Conservation (phyloP, 2,113 vertebrate genomes). For the Gymnorhina tibicen region DNA sequence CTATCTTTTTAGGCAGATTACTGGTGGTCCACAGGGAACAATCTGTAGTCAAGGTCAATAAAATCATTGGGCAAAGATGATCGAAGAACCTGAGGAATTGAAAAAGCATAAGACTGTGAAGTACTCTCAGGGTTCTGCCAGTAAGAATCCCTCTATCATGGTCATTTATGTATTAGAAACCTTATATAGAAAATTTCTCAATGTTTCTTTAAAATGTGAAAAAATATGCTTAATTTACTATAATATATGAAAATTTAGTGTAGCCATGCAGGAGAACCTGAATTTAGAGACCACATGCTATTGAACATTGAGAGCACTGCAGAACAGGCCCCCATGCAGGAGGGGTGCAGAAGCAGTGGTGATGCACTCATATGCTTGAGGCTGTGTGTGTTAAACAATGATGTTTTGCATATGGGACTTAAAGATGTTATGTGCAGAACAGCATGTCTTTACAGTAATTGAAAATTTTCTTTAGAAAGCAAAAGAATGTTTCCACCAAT, state of each 20-base stretch:
- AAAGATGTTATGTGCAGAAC: not conserved
- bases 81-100: not conserved
- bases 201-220: not conserved
- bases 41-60: not conserved
- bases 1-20: not conserved
- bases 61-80: not conserved
- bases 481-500: not conserved
- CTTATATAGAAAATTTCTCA: not conserved
- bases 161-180: not conserved
- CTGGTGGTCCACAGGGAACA: not conserved
- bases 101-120: not conserved
- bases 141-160: not conserved
- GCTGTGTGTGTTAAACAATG: not conserved
- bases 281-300: not conserved
- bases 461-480: not conserved
- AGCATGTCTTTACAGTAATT: not conserved
- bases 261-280: not conserved
- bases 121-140: not conserved
- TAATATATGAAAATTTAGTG: not conserved
- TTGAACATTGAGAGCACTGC: not conserved
- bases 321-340: not conserved
- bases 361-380: rapidly evolving
- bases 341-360: not conserved
- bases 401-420: not conserved
- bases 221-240: not conserved